Evolutionary conservation across 2,888 invertebrate genomes (phyloP), one percentile per base, ranked within the genome.

Genomic region (Allophyes oxyacanthae): DNA sequence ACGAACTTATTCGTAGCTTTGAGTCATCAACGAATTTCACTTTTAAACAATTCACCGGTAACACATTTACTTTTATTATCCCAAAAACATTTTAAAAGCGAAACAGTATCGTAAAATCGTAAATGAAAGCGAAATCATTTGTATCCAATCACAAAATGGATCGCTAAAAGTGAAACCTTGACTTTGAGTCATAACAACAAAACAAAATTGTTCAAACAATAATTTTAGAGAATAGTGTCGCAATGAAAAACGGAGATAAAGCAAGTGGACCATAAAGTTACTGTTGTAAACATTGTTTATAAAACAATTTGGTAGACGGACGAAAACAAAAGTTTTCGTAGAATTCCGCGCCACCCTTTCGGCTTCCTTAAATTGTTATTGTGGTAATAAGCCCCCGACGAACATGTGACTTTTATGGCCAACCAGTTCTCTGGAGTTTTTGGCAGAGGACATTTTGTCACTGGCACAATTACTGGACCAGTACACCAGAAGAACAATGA

Each of bases 351-450:
- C 86, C 90, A 91, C 90, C 92, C 91, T 91, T 92, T 92, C 81
- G 90, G 91, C 91, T 90, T 90, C 91, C 91, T 92, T 90, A 92
- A 92, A 93, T 91, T 90, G 92, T 92, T 91, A 94, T 91, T 81
- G 88, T 88, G 79, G 89, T 90, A 91, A 92, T 92, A 93, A 92
- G 90, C 85, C 83, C 80, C 80, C 81, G 82, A 86, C 79, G 84
- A 89, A 86, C 92, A 92, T 91, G 91, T 92, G 91, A 92, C 88
- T 91, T 92, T 93, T 93, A 92, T 90, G 83, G 85, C 84, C 78
- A 85, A 80, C 82, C 86, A 87, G 90, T 90, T 89, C 85, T 85
- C 83, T 83, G 76, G 86, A 89, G 85, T 88, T 91, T 91, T 83
- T 85, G 83, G 87, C 80, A 83, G 80, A 83, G 82, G 79, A 81